A percentile compares a stretch with the other conserved stretches of the same genome.
Conservation (phyloP, 2,888 invertebrate genomes). For the Sminthurides aquaticus region DNA sequence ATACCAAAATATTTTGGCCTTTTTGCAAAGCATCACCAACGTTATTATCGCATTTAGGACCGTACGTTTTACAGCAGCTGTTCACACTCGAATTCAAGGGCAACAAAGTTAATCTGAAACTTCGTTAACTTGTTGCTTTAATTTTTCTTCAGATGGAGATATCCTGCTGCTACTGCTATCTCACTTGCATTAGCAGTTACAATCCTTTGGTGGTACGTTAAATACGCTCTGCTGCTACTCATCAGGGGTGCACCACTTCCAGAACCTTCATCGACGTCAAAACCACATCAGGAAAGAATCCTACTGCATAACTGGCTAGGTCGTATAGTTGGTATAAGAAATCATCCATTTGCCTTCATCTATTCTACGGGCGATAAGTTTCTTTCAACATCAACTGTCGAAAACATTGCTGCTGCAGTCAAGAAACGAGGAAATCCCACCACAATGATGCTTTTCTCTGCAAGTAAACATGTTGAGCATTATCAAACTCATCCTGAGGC, state of each 20-base stretch:
- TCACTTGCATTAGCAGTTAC: not conserved
- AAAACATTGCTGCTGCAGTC: slow-evolving; percentile 31
- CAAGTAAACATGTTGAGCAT: slow-evolving; percentile 69
- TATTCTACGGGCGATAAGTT: slow-evolving; percentile 64
- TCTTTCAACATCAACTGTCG: slow-evolving; percentile 52
- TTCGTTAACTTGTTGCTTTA: not conserved
- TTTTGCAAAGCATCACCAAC: slow-evolving; percentile 57
- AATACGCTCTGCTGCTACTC: not conserved
- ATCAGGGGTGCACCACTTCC: not conserved
- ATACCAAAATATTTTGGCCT: slow-evolving; percentile 54
- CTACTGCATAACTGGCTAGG: slow-evolving; percentile 40
- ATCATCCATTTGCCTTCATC: slow-evolving; percentile 51
- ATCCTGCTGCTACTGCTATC: not conserved
- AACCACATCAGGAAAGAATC: not conserved
- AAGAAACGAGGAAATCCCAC: slow-evolving; percentile 30
- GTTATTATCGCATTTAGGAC: slow-evolving; percentile 45
- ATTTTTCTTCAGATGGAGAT: not conserved
- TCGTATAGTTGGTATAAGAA: slow-evolving; percentile 27
- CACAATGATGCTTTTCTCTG: slow-evolving; percentile 51
- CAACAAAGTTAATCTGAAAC: too few species aligned
- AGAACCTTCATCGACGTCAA: not conserved
- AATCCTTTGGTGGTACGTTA: not conserved
- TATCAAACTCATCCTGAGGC: slow-evolving; percentile 57
- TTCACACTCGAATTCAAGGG: too few species aligned
- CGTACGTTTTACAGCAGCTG: too few species aligned